Evolutionary conservation across 1,140 invertebrate genomes (phyloP).

Genomic region (Drosophila auraria): DNA sequence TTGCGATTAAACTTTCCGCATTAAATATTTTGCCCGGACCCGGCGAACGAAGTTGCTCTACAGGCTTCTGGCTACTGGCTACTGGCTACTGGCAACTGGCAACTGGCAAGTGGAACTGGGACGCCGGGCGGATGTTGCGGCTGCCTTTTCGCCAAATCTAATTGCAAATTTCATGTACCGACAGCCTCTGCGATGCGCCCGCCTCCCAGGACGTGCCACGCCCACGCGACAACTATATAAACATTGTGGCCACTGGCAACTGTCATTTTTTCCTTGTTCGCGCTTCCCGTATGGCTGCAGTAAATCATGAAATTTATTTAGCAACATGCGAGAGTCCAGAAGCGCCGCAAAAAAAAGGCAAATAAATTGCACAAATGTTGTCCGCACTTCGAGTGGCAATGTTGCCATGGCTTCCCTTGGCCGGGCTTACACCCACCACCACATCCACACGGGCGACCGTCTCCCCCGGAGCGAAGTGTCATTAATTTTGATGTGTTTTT

Average conservation of each 20-base stretch:
- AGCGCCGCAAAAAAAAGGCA: constrained; percentile 41
- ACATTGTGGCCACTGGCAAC: constrained; percentile 64
- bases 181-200: constrained; percentile 40
- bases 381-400: constrained; percentile 59
- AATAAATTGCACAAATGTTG: constrained; percentile 69
- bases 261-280: constrained; percentile 32
- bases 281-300: constrained; percentile 60
- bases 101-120: constrained; percentile 25
- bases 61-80: constrained; percentile 1
- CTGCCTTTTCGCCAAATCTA: constrained; percentile 75
- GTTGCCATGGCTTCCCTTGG: constrained; percentile 31
- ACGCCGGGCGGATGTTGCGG: constrained; percentile 61
- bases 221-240: constrained; percentile 57
- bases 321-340: constrained; percentile 46
- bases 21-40: constrained; percentile 62
- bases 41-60: constrained; percentile 18
- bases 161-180: constrained; percentile 80
- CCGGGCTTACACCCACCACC: constrained; percentile 1
- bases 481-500: constrained; percentile 80
- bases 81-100: constrained; percentile 13
- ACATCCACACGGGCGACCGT: neutral
- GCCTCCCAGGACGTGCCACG: constrained; percentile 29
- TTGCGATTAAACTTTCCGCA: constrained; percentile 78
- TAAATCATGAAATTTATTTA: constrained; percentile 79
- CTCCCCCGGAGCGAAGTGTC: constrained; percentile 31